Evolutionary conservation across 2,113 vertebrate species (phyloP).

Genomic region (Equus quagga): DNA sequence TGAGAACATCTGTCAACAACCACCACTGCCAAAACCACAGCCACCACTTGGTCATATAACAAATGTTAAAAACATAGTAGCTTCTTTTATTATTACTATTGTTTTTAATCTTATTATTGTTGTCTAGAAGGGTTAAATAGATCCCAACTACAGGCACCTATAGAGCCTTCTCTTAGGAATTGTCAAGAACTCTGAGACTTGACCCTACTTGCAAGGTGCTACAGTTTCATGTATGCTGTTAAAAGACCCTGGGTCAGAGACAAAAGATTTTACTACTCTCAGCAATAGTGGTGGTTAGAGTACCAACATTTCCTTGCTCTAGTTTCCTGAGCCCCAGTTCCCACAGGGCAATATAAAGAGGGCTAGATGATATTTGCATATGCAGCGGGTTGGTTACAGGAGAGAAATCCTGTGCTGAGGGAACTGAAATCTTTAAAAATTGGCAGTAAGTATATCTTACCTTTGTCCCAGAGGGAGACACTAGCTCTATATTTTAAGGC

Average conservation of each 20-base stretch:
- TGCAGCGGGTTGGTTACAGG: background rate
- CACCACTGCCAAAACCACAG: background rate
- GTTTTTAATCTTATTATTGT: background rate
- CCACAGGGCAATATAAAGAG: background rate
- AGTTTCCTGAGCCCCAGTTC: background rate
- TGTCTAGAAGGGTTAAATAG: background rate
- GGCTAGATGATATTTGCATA: background rate
- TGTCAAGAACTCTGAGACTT: constrained; percentile 8
- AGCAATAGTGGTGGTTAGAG: background rate
- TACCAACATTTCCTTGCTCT: background rate
- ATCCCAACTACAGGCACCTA: background rate
- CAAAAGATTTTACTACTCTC: background rate
- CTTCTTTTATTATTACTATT: background rate
- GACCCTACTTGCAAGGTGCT: background rate
- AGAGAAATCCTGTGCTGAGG: background rate
- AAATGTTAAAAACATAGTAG: background rate
- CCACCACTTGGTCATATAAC: background rate
- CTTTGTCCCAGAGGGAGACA: background rate
- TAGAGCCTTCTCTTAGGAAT: background rate
- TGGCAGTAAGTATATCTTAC: background rate
- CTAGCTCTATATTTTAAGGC: background rate
- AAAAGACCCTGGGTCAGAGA: background rate
- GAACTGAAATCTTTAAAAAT: background rate
- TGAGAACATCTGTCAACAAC: background rate
- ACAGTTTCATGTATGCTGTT: background rate